Evolutionary conservation across 2,888 invertebrate species (phyloP), one percentile per base, ranked within the genome.

Genomic region (Calliphora vomitoria): DNA sequence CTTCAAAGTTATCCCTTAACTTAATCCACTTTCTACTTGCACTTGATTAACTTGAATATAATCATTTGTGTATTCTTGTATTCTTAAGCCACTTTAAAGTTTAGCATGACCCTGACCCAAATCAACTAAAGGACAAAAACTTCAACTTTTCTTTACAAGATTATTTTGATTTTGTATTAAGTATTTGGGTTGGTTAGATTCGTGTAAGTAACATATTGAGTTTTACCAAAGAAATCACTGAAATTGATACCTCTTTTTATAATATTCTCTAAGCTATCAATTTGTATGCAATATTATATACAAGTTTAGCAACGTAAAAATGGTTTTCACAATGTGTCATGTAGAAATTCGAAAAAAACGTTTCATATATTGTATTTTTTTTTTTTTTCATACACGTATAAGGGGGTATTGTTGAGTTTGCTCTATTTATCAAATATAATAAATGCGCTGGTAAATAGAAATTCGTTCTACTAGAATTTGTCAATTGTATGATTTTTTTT

Each of bases 371-470:
- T 25, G 25, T 25, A 25, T 1, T 25, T 25, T 2, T 64, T 38
- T 64, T 64, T 64, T 18, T 64, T 35, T 35, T 62, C 11, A 8
- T 62, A 8, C n/a, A n/a, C n/a, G 44, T 15, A n/a, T n/a, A 58
- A 58, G 25, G 18, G 53, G 8, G 20, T 58, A 58, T 58, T 58
- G 25, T 58, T 35, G 15, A 44, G 44, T 50, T 31, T 69, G 69
- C 69, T 69, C 31, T 47, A 31, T 50, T 66, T 44, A 66, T 44
- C 25, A 66, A 66, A 66, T 25, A 44, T 66, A 66, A 66, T 66
- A 69, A 50, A 69, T 69, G 25, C 10, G 25, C 25, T 69, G 25
- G 25, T 15, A 60, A 18, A 44, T 10, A n/a, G n/a, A 41, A 38
- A 15, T 64, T 41, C 41, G 10, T 64, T 64, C n/a, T 35, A 35